Evolutionary conservation across 2,888 invertebrate species (phyloP).

Genomic region (Labia minor): DNA sequence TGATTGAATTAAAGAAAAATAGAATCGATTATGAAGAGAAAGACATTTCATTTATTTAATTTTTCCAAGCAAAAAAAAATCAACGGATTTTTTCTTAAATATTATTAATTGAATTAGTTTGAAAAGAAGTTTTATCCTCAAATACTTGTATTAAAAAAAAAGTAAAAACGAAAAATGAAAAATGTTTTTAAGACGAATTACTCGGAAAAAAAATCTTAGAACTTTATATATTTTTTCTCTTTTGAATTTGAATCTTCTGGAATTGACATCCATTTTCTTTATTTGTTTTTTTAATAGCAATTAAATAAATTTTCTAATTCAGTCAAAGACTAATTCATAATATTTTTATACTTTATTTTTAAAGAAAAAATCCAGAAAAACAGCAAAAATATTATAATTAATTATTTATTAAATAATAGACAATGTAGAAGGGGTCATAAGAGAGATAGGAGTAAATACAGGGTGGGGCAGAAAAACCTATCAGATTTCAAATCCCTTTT

Average conservation of each 20-base stretch:
- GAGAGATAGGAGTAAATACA: too few relatives aligned
- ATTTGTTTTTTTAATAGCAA: too few relatives aligned
- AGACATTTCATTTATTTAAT: not conserved
- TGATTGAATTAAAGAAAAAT: not conserved
- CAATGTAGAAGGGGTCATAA: too few relatives aligned
- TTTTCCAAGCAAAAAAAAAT: conserved; percentile 1
- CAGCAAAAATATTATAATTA: too few relatives aligned
- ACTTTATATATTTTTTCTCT: not conserved
- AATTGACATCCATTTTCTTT: not conserved
- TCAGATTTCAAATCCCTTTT: too few relatives aligned
- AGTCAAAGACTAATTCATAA: too few relatives aligned
- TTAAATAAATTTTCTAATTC: too few relatives aligned
- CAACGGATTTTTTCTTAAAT: not conserved
- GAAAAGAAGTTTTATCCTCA: not conserved
- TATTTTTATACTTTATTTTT: too few relatives aligned
- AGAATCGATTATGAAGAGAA: not conserved
- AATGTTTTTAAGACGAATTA: conserved; percentile 9
- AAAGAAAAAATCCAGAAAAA: too few relatives aligned
- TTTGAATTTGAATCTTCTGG: not conserved
- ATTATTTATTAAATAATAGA: too few relatives aligned
- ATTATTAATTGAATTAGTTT: not conserved
- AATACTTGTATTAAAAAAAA: not conserved
- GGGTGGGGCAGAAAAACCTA: too few relatives aligned
- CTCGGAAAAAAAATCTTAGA: conserved; percentile 8
- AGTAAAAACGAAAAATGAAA: not conserved